phyloP scores from a whole-genome alignment of 2,797 vertebrate genomes.

The Chelonia mydas region DNA sequence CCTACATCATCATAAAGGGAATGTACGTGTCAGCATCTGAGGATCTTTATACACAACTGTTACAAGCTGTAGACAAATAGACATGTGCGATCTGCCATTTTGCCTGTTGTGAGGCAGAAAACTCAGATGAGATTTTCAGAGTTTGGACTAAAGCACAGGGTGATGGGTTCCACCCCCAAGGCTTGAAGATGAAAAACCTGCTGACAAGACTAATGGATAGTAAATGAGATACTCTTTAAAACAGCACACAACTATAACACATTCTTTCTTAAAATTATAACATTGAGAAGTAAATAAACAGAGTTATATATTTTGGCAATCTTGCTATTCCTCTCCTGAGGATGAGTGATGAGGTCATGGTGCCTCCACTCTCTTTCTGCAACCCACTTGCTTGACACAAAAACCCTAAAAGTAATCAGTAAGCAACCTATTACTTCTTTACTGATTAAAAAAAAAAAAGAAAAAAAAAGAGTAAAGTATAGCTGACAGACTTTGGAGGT shows the following conservation, averaged over 20 bases:
- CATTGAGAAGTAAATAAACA: conserved; percentile 41
- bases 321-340: conserved; percentile 67
- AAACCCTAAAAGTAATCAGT: conserved; percentile 62
- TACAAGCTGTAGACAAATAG: conserved; percentile 27
- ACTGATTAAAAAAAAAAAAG: too few relatives aligned
- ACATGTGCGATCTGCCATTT: background rate
- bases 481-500: conserved; percentile 50
- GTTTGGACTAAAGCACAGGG: conserved; percentile 50
- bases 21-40: conserved; percentile 33
- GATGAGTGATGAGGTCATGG: conserved; percentile 64
- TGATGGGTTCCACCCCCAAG: conserved; percentile 58
- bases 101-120: background rate
- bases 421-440: conserved; percentile 31
- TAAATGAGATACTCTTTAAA: conserved; percentile 44
- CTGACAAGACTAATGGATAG: conserved; percentile 25
- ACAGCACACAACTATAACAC: conserved; percentile 46
- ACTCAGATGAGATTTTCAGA: background rate
- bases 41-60: conserved; percentile 53
- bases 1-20: conserved; percentile 27
- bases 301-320: conserved; percentile 53
- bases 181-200: conserved; percentile 50
- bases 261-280: conserved; percentile 68
- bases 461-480: conserved; percentile 8
- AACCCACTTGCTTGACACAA: conserved; percentile 61
- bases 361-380: conserved; percentile 64